Evolutionary conservation across 1,140 invertebrate species (phyloP).

Genomic region (Hylaeus anthracinus): DNA sequence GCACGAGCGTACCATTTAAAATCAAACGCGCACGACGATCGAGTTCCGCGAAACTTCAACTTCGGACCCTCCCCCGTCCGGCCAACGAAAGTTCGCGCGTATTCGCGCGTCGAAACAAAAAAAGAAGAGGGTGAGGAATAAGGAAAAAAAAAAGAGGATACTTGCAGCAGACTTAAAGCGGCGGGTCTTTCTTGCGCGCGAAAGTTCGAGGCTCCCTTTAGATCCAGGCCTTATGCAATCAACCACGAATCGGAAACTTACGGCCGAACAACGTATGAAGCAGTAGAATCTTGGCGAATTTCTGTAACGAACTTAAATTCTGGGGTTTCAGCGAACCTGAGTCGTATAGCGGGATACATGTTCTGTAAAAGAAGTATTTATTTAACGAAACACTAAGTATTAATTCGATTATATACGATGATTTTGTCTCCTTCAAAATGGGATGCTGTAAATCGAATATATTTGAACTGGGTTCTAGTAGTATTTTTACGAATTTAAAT

Average conservation of each 20-base stretch:
- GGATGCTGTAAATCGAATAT: too few relatives aligned
- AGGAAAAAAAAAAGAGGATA: conserved; percentile 22
- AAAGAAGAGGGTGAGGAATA: background rate
- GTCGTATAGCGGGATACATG: too few relatives aligned
- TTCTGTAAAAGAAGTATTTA: too few relatives aligned
- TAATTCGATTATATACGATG: too few relatives aligned
- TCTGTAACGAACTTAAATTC: conserved; percentile 45
- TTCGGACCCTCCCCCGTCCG: background rate
- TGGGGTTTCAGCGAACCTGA: conserved; percentile 24
- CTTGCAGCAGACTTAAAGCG: conserved; percentile 22
- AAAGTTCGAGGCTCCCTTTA: conserved; percentile 37
- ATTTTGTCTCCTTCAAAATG: too few relatives aligned
- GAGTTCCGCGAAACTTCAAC: conserved; percentile 14
- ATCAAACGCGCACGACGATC: conserved; percentile 32
- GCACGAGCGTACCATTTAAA: conserved; percentile 12
- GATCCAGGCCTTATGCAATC: conserved; percentile 50
- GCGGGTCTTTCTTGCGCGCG: conserved; percentile 5
- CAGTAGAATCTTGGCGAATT: conserved; percentile 23
- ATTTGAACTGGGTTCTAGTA: too few relatives aligned
- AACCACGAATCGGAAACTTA: conserved; percentile 45
- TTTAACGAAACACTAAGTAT: too few relatives aligned
- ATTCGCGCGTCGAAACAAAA: background rate
- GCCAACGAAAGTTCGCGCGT: conserved; percentile 27
- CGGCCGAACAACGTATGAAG: conserved; percentile 1
- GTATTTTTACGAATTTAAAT: too few relatives aligned